Percentiles rank a stretch among this genome's conserved stretches.
Conservation (phyloP, 2,113 vertebrate genomes). For the Anarrhichthys ocellatus region DNA sequence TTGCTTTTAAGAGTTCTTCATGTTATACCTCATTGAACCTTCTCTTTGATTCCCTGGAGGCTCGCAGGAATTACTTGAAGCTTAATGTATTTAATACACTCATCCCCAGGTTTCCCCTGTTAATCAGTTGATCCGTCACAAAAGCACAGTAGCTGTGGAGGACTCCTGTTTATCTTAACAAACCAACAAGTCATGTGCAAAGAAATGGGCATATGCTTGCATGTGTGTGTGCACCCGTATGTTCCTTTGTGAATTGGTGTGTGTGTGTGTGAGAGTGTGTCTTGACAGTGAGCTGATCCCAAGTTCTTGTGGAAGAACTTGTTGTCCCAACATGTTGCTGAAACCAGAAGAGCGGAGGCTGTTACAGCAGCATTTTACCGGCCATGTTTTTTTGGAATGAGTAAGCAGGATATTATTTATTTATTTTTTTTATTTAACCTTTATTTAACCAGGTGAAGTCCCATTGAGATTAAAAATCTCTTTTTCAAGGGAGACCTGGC, state of each 20-base stretch:
- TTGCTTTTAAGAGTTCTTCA: slow-evolving; percentile 1
- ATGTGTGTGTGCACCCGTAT: slow-evolving; percentile 4
- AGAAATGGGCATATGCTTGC: not conserved
- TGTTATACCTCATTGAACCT: not conserved
- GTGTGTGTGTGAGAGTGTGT: slow-evolving; percentile 21
- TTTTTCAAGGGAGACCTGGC: no score
- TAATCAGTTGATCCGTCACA: not conserved
- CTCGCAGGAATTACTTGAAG: not conserved
- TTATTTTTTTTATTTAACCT: no score
- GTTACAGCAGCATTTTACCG: not conserved
- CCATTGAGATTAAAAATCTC: no score
- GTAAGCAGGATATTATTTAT: no score
- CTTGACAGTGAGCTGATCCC: slow-evolving; percentile 16
- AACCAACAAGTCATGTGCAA: not conserved
- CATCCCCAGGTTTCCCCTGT: not conserved
- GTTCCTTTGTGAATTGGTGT: not conserved
- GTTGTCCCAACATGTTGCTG: not conserved
- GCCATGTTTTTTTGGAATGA: not conserved
- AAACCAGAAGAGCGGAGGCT: not conserved
- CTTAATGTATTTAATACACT: not conserved
- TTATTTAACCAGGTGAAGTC: no score
- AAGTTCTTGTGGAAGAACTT: slow-evolving; percentile 12
- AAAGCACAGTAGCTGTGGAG: not conserved
- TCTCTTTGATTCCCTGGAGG: not conserved
- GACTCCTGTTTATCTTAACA: not conserved